phyloP scores from a whole-genome alignment of 2,113 vertebrate species.

The Pan paniscus region DNA sequence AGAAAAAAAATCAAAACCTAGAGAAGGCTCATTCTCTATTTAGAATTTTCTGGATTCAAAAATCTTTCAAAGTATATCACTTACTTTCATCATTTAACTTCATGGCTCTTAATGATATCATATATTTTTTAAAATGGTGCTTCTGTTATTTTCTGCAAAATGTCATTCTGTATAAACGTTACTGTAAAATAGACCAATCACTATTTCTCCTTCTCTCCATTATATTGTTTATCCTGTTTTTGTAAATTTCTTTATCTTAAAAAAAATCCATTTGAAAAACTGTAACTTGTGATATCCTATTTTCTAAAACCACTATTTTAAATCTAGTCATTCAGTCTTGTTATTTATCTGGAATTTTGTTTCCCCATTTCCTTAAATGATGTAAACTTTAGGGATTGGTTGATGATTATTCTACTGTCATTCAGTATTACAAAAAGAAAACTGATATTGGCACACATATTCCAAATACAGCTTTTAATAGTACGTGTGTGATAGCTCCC shows the following conservation, averaged over 20 bases:
- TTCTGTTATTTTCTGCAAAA: slow-evolving; percentile 21
- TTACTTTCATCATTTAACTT: not conserved
- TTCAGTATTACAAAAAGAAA: slow-evolving; percentile 17
- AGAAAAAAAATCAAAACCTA: not conserved
- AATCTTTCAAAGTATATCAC: not conserved
- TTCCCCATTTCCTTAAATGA: not conserved
- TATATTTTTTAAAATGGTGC: not conserved
- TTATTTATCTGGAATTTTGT: slow-evolving; percentile 5
- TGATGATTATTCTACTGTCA: not conserved
- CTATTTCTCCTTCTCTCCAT: not conserved
- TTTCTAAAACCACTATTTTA: too few relatives aligned
- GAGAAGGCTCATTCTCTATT: not conserved
- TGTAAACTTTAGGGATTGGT: not conserved
- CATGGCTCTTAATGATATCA: not conserved
- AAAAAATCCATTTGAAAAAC: slow-evolving; percentile 31
- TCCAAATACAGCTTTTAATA: slow-evolving; percentile 45
- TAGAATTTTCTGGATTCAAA: not conserved
- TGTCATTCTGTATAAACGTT: not conserved
- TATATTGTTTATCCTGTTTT: not conserved
- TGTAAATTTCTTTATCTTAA: not conserved
- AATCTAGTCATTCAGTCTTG: not conserved
- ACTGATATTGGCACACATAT: slow-evolving; percentile 34
- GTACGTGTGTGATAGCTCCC: not conserved
- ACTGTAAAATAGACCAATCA: not conserved
- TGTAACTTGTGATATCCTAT: not conserved